Conservation (phyloP, 2,113 vertebrate genomes). For the Aegithalos caudatus region DNA sequence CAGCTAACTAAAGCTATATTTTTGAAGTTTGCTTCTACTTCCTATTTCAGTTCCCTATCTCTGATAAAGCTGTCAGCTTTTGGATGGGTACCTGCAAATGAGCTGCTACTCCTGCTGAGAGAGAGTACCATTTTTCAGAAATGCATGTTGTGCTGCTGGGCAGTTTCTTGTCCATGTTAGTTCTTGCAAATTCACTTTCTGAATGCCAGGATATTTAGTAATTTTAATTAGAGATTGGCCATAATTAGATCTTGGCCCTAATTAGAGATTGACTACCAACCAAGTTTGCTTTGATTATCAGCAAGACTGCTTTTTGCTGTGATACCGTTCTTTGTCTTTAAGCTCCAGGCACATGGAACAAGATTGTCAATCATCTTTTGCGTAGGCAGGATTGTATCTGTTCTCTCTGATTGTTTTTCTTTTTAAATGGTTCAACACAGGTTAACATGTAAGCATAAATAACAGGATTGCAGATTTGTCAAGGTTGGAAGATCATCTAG, state of each 20-base stretch:
- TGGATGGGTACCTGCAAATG: not conserved
- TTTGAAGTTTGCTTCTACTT: not conserved
- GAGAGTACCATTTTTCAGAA: not conserved
- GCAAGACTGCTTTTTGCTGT: not conserved
- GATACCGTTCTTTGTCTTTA: not conserved
- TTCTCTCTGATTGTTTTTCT: not conserved
- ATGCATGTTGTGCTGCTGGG: not conserved
- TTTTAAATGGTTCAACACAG: not conserved
- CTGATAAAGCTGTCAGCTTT: not conserved
- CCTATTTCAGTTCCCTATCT: not conserved
- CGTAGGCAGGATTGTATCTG: not conserved
- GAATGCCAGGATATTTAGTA: not conserved
- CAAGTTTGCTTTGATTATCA: not conserved
- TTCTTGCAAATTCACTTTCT: not conserved
- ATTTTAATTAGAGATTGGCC: not conserved
- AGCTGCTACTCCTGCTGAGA: not conserved
- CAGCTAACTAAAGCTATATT: not conserved
- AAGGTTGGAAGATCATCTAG: not conserved
- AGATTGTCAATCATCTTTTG: not conserved
- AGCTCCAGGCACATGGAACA: not conserved
- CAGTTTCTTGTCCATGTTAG: not conserved
- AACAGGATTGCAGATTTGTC: not conserved
- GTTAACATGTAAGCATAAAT: not conserved
- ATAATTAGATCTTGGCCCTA: not conserved
- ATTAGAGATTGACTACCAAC: not conserved